Base-by-base conservation (phyloP, 2,113 vertebrate genomes). In the Antennarius striatus region DNA sequence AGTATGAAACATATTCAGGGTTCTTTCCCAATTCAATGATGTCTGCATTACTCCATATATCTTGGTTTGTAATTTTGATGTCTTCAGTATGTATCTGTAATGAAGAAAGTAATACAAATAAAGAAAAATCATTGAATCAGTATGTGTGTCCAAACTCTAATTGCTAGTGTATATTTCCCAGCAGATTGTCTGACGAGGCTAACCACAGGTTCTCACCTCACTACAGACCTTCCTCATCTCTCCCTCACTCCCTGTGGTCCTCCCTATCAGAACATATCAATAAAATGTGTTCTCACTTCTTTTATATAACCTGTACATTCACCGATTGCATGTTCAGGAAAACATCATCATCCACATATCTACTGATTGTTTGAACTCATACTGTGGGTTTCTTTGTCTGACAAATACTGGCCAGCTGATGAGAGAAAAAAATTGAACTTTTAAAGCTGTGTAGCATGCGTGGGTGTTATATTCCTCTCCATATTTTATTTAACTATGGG, bases 181-280 rank as follows among this genome's bases (percentile, higher is more conserved):
- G 52, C 80, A 83, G 83, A 83, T 67, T 69, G 79, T 84, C 75
- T 83, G 65, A 73, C 80, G 70, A 79, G 64, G 56, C 62, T 63
- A 47, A 75, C 75, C 79, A 56, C 47, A 63, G 46, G 64, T 69
- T 70, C 55, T 52, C 48, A 17, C 65, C 63, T 77, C 63, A 15
- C 10, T 50, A 32, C 40, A 64, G 48, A 78, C 63, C 53, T 55
- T 42, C 39, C 17, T 63, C 43, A 32, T 63, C 56, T 53, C 16
- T 63, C 22, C n/a, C 51, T 10, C 10, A 39, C 63, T 39, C 16
- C 39, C 30, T 42, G 22, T 32, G 17, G 15, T 22, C 48, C 51
- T 49, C 16, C 14, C 29, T 67, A 2, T 6, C 49, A 8, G 5
- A 48, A 60, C 69, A 70, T 69, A 69, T 81, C 71, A 66, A 47